Evolutionary conservation across 2,888 invertebrate species (phyloP).

Genomic region (Mythimna albipuncta): DNA sequence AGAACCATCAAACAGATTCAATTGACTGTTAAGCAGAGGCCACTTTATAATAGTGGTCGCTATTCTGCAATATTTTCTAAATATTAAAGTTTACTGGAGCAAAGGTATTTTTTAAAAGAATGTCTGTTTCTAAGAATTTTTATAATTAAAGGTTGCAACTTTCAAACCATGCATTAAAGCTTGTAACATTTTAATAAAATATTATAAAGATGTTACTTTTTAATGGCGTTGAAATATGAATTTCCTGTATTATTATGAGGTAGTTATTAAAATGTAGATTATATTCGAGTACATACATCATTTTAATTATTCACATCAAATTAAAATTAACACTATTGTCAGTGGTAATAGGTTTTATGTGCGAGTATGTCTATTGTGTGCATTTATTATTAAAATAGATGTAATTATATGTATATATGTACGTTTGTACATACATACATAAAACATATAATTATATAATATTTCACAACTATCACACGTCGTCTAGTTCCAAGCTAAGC

Average conservation of each 20-base stretch:
- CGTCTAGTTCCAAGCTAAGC: too few species aligned
- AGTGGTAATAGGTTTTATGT: slow-evolving; percentile 15
- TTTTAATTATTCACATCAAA: slow-evolving; percentile 45
- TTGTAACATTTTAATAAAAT: slow-evolving; percentile 31
- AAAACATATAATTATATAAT: too few species aligned
- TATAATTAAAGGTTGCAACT: slow-evolving; percentile 32
- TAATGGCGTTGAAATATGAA: slow-evolving; percentile 41
- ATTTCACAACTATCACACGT: too few species aligned
- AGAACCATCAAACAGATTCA: neutral
- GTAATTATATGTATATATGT: neutral
- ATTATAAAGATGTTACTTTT: slow-evolving; percentile 30
- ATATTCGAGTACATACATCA: slow-evolving; percentile 21
- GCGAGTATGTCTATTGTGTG: neutral
- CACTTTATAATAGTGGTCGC: slow-evolving; percentile 8
- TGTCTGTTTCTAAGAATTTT: slow-evolving; percentile 12
- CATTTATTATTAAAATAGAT: slow-evolving; percentile 1
- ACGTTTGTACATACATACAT: neutral
- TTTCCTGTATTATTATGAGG: slow-evolving; percentile 13
- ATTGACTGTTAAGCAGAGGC: neutral
- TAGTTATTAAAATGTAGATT: slow-evolving; percentile 36
- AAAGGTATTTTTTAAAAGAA: slow-evolving; percentile 3
- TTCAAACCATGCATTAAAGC: slow-evolving; percentile 3
- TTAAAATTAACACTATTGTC: slow-evolving; percentile 45
- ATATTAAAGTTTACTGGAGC: slow-evolving; percentile 19
- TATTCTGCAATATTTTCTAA: slow-evolving; percentile 34